Evolutionary conservation across 2,797 vertebrate genomes (phyloP).

Genomic region (Microcaecilia unicolor): DNA sequence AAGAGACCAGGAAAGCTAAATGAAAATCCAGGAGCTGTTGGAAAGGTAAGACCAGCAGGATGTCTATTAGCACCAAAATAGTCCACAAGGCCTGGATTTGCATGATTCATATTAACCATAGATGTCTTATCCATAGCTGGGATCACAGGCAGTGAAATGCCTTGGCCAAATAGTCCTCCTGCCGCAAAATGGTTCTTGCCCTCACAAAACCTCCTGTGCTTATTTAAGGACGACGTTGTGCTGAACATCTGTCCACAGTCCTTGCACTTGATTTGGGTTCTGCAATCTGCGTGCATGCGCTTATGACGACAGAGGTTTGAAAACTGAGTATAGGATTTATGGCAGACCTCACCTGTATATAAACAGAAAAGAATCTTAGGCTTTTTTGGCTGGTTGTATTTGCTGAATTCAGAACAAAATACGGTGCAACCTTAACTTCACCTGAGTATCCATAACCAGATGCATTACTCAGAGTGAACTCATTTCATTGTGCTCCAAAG

Average conservation of each 20-base stretch:
- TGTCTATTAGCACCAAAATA: slow-evolving; percentile 96
- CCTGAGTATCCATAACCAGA: slow-evolving; percentile 22
- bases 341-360: slow-evolving; percentile 94
- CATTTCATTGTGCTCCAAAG: slow-evolving; percentile 26
- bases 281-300: slow-evolving; percentile 98
- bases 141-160: slow-evolving; percentile 86
- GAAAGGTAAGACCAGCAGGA: slow-evolving; percentile 91
- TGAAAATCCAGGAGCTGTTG: slow-evolving; percentile 88
- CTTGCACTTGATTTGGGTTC: slow-evolving; percentile 99
- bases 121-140: slow-evolving; percentile 90
- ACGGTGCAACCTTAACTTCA: slow-evolving; percentile 30
- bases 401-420: slow-evolving; percentile 45
- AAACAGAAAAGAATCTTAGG: slow-evolving; percentile 64
- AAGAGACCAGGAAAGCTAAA: slow-evolving; percentile 97
- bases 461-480: not conserved
- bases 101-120: slow-evolving; percentile 85
- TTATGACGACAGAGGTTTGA: slow-evolving; percentile 99
- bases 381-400: slow-evolving; percentile 45
- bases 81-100: slow-evolving; percentile 87
- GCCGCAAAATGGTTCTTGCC: slow-evolving; percentile 97
- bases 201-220: slow-evolving; percentile 98
- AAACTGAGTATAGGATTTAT: slow-evolving; percentile 99
- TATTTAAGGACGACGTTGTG: slow-evolving; percentile 98
- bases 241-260: slow-evolving; percentile 99
- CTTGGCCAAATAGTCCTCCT: slow-evolving; percentile 94